Evolutionary conservation across 2,113 vertebrate species (phyloP).

Genomic region (Patagioenas fasciata): DNA sequence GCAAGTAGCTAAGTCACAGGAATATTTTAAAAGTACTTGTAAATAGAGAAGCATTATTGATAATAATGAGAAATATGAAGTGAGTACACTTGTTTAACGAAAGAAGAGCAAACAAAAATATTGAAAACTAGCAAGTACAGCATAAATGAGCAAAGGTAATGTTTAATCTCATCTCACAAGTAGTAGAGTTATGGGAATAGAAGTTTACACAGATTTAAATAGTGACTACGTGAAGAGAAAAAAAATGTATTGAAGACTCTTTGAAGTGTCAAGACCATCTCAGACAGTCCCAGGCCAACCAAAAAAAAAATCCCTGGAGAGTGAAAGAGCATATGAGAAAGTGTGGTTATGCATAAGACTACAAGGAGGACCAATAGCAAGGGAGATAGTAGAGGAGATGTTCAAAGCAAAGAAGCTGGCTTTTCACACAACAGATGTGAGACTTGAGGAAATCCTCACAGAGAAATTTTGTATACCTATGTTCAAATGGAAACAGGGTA

Average conservation of each 20-base stretch:
- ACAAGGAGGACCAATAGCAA: background rate
- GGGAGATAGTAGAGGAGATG: background rate
- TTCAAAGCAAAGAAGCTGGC: background rate
- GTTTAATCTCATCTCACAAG: background rate
- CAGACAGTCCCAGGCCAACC: background rate
- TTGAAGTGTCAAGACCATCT: background rate
- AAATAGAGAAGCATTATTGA: background rate
- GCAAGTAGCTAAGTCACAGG: background rate
- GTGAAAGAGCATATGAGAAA: background rate
- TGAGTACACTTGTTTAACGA: background rate
- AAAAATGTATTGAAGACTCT: background rate
- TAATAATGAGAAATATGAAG: background rate
- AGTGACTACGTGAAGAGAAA: background rate
- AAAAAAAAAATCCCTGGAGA: too few species aligned
- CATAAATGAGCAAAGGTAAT: background rate
- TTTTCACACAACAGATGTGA: background rate
- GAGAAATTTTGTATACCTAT: background rate
- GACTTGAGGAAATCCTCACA: background rate
- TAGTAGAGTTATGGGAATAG: background rate
- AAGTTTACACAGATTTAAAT: background rate
- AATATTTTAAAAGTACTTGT: background rate
- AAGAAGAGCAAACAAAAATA: background rate
- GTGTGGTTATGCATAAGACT: background rate
- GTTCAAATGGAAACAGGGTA: background rate
- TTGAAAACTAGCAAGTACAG: background rate